A percentile compares a stretch with the other conserved stretches of the same genome.
These are phyloP conservation scores for Ceratina australensis DNA, from an alignment of 1,140 invertebrate genomes.

Conservation along the genomic window DNA sequence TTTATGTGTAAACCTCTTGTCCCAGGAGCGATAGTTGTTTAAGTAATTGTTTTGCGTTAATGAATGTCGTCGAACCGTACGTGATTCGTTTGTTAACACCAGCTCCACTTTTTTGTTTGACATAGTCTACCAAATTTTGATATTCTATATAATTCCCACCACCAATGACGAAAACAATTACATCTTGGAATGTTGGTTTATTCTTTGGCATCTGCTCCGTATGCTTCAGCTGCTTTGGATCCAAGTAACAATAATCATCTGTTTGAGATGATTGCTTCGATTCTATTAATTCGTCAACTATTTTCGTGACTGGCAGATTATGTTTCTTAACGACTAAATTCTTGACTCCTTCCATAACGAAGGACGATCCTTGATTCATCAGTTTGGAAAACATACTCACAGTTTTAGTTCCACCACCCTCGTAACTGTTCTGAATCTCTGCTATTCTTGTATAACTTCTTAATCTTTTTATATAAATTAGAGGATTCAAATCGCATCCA, in stretches of 20 bases:
- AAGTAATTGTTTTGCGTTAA: constrained; percentile 95
- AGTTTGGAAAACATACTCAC: constrained; percentile 99
- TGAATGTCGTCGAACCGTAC: constrained; percentile 96
- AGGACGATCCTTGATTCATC: constrained; percentile 97
- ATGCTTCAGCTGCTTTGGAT: constrained; percentile 93
- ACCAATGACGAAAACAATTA: constrained; percentile 97
- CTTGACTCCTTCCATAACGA: constrained; percentile 99
- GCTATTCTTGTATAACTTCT: constrained; percentile 92
- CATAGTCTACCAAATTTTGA: constrained; percentile 98
- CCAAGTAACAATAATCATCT: constrained; percentile 94
- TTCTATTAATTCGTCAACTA: constrained; percentile 95
- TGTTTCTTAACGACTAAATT: constrained; percentile 99
- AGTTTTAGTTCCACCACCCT: constrained; percentile 97
- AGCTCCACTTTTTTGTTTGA: constrained; percentile 89
- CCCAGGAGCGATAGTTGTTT: constrained; percentile 91
- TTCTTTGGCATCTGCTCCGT: constrained; percentile 85
- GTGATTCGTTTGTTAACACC: constrained; percentile 90
- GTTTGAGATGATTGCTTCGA: constrained; percentile 88
- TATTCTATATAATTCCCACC: constrained; percentile 99
- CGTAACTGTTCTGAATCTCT: constrained; percentile 86
- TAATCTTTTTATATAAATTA: constrained; percentile 94
- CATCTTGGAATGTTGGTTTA: constrained; percentile 89
- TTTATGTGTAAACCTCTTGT: constrained; percentile 83
- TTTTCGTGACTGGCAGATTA: constrained; percentile 94
- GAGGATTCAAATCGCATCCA: constrained; percentile 91